phyloP scores from a whole-genome alignment of 2,113 vertebrate species.

The Bos javanicus region DNA sequence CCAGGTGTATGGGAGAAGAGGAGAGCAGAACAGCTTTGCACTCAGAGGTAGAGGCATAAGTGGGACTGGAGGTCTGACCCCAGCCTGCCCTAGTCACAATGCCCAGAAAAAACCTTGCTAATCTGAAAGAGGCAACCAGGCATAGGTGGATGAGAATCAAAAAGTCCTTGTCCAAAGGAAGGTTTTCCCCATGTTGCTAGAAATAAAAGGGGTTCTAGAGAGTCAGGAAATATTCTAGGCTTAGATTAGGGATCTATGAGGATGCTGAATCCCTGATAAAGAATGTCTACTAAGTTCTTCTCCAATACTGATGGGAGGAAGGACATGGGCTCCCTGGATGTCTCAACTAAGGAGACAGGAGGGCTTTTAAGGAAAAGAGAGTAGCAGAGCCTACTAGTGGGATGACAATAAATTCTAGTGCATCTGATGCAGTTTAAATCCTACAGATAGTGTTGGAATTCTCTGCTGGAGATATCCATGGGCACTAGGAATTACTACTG shows the following conservation, averaged over 20 bases:
- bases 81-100: background rate
- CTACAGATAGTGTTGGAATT: background rate
- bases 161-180: background rate
- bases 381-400: background rate
- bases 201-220: background rate
- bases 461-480: background rate
- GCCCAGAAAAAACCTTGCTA: background rate
- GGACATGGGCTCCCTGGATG: background rate
- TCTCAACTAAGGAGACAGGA: background rate
- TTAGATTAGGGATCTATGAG: background rate
- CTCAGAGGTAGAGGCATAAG: background rate
- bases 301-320: background rate
- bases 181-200: background rate
- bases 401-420: background rate
- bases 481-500: background rate
- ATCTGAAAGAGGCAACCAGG: background rate
- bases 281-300: background rate
- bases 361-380: background rate
- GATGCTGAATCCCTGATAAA: background rate
- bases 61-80: background rate
- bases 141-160: background rate
- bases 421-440: background rate
- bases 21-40: background rate
- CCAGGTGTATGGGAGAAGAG: background rate
- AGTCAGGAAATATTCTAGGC: background rate